These are phyloP conservation scores for Meriones psammophilus DNA, from an alignment of 2,797 vertebrate species.

Conservation along the genomic window DNA sequence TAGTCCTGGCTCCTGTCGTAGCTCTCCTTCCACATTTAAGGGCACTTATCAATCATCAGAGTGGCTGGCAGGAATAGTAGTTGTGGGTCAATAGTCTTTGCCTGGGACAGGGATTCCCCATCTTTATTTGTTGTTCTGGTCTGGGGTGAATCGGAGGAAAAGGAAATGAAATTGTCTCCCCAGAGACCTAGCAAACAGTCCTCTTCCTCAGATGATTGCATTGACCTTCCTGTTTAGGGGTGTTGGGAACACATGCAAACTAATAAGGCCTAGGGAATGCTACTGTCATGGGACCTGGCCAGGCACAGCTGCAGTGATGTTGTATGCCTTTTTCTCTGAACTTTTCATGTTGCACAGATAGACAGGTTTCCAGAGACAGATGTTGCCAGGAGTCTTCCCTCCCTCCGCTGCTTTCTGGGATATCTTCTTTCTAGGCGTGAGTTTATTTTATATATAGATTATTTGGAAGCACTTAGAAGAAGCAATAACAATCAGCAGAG, in stretches of 20 bases:
- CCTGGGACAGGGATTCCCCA: background rate
- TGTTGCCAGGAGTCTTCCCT: background rate
- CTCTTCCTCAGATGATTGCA: background rate
- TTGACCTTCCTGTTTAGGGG: background rate
- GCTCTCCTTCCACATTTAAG: background rate
- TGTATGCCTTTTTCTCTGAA: background rate
- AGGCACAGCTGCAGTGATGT: background rate
- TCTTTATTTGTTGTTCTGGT: background rate
- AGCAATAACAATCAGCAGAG: constrained; percentile 46
- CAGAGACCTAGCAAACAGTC: background rate
- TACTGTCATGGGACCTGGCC: background rate
- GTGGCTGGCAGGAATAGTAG: background rate
- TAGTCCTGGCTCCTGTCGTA: background rate
- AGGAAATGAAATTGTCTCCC: background rate
- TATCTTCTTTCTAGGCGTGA: background rate
- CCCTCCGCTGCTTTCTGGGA: background rate
- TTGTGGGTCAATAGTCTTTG: background rate
- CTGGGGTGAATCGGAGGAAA: background rate
- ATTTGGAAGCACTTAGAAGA: constrained; percentile 58
- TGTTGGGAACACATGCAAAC: background rate
- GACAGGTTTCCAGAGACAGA: background rate
- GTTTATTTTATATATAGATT: constrained; percentile 59
- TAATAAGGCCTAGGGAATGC: background rate
- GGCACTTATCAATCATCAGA: background rate
- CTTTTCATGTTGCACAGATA: background rate